Percentiles rank a stretch among this genome's conserved stretches.
These are phyloP conservation scores for Naja naja DNA, from an alignment of 2,113 vertebrate species.

Conservation along the genomic window DNA sequence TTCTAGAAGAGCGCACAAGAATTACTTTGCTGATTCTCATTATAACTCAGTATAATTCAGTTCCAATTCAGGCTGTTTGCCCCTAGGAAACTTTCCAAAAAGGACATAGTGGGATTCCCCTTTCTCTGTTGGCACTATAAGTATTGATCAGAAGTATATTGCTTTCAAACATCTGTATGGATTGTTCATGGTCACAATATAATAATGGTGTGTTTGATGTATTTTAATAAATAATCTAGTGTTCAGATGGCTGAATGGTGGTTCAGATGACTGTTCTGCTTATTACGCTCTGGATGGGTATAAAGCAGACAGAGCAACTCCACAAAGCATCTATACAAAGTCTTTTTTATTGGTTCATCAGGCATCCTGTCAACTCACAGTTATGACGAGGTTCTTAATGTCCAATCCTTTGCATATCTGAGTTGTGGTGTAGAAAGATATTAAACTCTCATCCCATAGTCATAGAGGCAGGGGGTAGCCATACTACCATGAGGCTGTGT, in stretches of 20 bases:
- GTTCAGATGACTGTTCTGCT: background rate
- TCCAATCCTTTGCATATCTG: too few relatives aligned
- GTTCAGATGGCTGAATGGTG: background rate
- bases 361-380: too few relatives aligned
- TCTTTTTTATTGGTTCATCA: too few relatives aligned
- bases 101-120: background rate
- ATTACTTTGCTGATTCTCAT: background rate
- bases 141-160: background rate
- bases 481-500: too few relatives aligned
- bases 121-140: background rate
- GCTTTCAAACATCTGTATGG: background rate
- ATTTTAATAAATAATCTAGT: background rate
- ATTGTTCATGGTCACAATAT: background rate
- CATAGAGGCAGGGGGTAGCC: too few relatives aligned
- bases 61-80: background rate
- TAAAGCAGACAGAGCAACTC: too few relatives aligned
- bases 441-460: too few relatives aligned
- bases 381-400: too few relatives aligned
- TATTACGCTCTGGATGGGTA: too few relatives aligned
- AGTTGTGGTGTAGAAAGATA: too few relatives aligned
- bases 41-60: background rate
- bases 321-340: too few relatives aligned
- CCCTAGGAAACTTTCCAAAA: background rate
- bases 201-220: background rate
- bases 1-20: background rate